phyloP scores from a whole-genome alignment of 2,888 invertebrate genomes.

The Mesorhabditis spiculigera region DNA sequence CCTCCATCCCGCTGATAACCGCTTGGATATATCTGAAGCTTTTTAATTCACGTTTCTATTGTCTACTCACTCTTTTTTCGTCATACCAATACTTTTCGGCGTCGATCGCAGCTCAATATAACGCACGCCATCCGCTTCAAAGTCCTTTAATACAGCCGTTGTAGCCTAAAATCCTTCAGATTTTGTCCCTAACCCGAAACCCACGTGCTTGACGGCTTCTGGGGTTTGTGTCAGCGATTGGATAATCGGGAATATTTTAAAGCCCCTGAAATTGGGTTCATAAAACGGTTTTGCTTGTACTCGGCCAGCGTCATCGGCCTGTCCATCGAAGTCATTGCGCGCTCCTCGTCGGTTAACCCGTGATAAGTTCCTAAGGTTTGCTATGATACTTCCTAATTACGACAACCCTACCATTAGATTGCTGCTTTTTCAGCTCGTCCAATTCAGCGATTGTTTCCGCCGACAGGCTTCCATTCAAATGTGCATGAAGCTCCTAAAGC shows the following conservation, averaged over 20 bases:
- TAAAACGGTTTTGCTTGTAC: constrained; percentile 6
- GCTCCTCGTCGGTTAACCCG: neutral
- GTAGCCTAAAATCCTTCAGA: constrained; percentile 16
- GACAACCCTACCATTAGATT: neutral
- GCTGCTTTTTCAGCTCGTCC: constrained; percentile 1
- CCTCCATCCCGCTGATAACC: constrained; percentile 3
- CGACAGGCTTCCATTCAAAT: constrained; percentile 29
- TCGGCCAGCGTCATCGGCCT: constrained; percentile 13
- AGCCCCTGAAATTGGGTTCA: constrained; percentile 14
- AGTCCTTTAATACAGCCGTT: constrained; percentile 19
- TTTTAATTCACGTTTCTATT: neutral
- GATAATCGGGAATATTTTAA: constrained; percentile 24
- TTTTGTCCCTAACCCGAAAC: neutral
- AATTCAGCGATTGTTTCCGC: constrained; percentile 17
- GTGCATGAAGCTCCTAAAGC: constrained; percentile 28
- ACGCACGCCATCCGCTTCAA: constrained; percentile 19
- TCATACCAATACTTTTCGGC: constrained; percentile 19
- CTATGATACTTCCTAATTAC: neutral
- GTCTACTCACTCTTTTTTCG: constrained; percentile 10
- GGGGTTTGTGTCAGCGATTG: constrained; percentile 18
- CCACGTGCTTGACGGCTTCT: constrained; percentile 15
- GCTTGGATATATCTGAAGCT: neutral
- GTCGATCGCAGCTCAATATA: constrained; percentile 32
- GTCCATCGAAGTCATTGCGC: constrained; percentile 3
- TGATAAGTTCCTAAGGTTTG: neutral